Base-by-base conservation (phyloP, 53 echinoderm and acorn worm species). In the Arbacia lixula region DNA sequence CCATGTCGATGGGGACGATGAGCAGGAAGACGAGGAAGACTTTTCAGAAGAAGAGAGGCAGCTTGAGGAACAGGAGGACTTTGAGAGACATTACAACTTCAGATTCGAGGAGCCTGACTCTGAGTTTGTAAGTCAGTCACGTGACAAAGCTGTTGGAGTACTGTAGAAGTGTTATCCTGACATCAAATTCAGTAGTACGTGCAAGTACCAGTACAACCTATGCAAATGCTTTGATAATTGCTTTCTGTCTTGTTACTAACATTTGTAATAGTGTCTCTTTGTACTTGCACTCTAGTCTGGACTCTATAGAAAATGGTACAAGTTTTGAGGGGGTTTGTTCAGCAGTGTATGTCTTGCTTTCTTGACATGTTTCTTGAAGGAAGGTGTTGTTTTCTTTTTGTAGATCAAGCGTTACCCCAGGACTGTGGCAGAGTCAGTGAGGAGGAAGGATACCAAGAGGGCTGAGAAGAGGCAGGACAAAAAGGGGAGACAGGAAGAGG, bases 81-180 rank as follows among this genome's bases (percentile, higher is more conserved):
- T 98, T 92, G 98, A 98, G 84, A 94, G 94, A 64, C 94, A 98
- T 34, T 98, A 88, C 77, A 98, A 98, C 86, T 98, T 98, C 32
- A 87, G 98, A 79, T 98, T 49, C 84, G 94, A 98, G 67, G 98
- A 98, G 61, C 98, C 98, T 6, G 94, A 98, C 62, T 72, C 92
- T 28, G 98, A 94, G 10, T 98, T 98, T 94, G 98, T 98, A 50
- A 92, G 98, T 92, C n/a, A n/a, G n/a, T n/a, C n/a, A n/a, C n/a
- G n/a, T n/a, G n/a, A n/a, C n/a, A n/a, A n/a, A n/a, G n/a, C n/a
- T n/a, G n/a, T n/a, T n/a, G n/a, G n/a, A n/a, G n/a, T n/a, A n/a
- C n/a, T n/a, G n/a, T n/a, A n/a, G n/a, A n/a, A n/a, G n/a, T n/a
- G n/a, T n/a, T n/a, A n/a, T n/a, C n/a, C n/a, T n/a, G n/a, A n/a